Evolutionary conservation across 2,113 vertebrate species (phyloP), one percentile per base, ranked within the genome.

Genomic region (Labeo rohita): DNA sequence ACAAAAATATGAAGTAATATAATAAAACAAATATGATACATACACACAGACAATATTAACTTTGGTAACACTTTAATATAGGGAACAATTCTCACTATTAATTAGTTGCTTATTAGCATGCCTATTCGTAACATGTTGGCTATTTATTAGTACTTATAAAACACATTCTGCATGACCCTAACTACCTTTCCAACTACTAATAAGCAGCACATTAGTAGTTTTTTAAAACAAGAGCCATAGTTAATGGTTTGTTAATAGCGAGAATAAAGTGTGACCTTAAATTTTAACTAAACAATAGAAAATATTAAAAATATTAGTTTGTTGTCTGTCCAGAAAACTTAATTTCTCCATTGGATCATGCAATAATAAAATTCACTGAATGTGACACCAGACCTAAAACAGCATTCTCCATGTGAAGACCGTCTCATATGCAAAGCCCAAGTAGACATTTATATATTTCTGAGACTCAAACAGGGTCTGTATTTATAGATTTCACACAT

Each of bases 401-500:
- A 7, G 70, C 21, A 11, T 43, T 11, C n/a, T 50, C 45, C 9
- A 15, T 47, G 8, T 65, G 54, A 49, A 54, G 21, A 43, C 50
- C 3, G 49, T 49, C 39, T 50, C 2, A 23, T 45, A 11, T 18
- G 34, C 63, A 13, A 0, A 68, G 36, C 6, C 34, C 49, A 39
- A 70, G 54, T 63, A 85, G 75, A 52, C 75, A 56, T 18, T 23
- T 4, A 87, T 87, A n/a, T 90, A 70, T 90, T 70, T 93, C 90
- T 89, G 89, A 91, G 90, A 88, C 77, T 93, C 89, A 91, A 90
- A 91, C 88, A 88, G 90, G 87, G 91, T 91, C 88, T 93, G 92
- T 87, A 87, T 92, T 91, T 91, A 87, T 91, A 92, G 91, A 91
- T 91, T 90, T 93, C 91, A 92, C 90, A 88, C 90, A 90, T 90